Conservation (phyloP, 2,113 vertebrate species). For the Syngnathus scovelli region DNA sequence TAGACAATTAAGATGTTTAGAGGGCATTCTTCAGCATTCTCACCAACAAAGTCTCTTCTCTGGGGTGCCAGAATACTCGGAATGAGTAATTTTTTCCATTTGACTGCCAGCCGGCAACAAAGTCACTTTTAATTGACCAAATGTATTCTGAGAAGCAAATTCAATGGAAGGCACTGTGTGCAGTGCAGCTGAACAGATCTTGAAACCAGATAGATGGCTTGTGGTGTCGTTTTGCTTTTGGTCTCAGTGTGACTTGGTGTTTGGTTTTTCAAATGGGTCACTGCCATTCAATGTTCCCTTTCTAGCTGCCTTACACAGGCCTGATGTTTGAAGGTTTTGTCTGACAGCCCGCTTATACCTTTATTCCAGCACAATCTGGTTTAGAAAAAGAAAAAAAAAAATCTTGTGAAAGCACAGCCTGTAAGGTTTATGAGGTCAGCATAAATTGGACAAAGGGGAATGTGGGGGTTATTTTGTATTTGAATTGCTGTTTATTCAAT, state of each 20-base stretch:
- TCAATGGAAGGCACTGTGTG: neutral
- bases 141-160: slow-evolving; percentile 7
- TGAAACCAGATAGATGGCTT: slow-evolving; percentile 6
- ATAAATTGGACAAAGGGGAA: neutral
- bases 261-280: neutral
- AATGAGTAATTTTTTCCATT: slow-evolving; percentile 4
- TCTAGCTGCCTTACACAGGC: neutral
- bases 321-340: neutral
- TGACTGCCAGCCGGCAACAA: slow-evolving; percentile 8
- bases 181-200: slow-evolving; percentile 1
- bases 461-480: neutral
- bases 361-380: neutral
- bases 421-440: neutral
- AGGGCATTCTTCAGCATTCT: slow-evolving; percentile 5
- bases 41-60: neutral
- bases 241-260: neutral
- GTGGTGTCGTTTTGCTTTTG: neutral
- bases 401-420: neutral
- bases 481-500: neutral
- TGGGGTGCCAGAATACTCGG: neutral
- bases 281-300: neutral
- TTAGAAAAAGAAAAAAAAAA: neutral
- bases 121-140: slow-evolving; percentile 9
- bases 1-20: slow-evolving; percentile 6
- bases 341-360: neutral